phyloP scores from a whole-genome alignment of 2,113 vertebrate species.

The Siniperca chuatsi region DNA sequence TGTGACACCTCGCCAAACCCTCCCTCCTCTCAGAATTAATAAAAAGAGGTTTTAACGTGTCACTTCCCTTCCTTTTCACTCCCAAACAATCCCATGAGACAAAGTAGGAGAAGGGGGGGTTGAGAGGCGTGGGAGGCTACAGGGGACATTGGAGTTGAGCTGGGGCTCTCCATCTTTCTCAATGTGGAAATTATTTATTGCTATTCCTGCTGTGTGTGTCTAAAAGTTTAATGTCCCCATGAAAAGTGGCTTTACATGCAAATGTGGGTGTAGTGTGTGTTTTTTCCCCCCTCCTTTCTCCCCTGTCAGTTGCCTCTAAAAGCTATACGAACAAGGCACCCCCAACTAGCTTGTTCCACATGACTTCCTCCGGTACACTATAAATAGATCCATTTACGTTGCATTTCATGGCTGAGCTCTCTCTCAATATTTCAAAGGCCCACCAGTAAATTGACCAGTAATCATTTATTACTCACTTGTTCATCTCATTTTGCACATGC shows the following conservation, averaged over 20 bases:
- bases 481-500: slow-evolving; percentile 53
- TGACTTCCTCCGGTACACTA: slow-evolving; percentile 65
- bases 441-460: slow-evolving; percentile 76
- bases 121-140: slow-evolving; percentile 32
- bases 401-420: slow-evolving; percentile 77
- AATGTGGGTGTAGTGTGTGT: slow-evolving; percentile 63
- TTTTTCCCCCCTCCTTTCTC: slow-evolving; percentile 26
- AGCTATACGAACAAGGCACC: slow-evolving; percentile 66
- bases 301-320: slow-evolving; percentile 67
- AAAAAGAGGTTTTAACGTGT: slow-evolving; percentile 65
- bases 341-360: slow-evolving; percentile 57
- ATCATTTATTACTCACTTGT: slow-evolving; percentile 73
- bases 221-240: slow-evolving; percentile 72
- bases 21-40: slow-evolving; percentile 48
- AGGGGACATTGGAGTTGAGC: slow-evolving; percentile 28
- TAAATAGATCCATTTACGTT: slow-evolving; percentile 81
- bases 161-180: slow-evolving; percentile 52
- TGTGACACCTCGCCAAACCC: slow-evolving; percentile 20
- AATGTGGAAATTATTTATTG: slow-evolving; percentile 76
- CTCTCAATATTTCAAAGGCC: slow-evolving; percentile 78
- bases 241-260: slow-evolving; percentile 77
- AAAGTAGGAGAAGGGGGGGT: slow-evolving; percentile 4
- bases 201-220: slow-evolving; percentile 45
- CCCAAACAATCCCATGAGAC: slow-evolving; percentile 53
- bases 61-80: slow-evolving; percentile 59